Base-by-base conservation (phyloP, 2,797 vertebrate species). In the Acanthiza pusilla region DNA sequence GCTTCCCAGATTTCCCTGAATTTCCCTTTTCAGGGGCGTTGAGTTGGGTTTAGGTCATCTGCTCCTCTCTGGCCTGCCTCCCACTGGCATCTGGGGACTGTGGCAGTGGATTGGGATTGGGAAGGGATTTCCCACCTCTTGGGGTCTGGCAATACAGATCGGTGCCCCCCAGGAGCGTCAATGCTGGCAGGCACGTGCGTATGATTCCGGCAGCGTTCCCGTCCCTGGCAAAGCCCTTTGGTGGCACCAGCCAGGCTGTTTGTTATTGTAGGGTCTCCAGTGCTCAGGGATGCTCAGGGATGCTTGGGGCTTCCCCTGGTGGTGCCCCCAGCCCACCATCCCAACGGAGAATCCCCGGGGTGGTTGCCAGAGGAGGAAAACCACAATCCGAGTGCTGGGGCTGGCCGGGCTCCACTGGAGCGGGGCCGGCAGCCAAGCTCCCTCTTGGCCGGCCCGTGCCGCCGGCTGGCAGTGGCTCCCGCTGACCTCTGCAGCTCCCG, bases 101-200 rank as follows among this genome's bases (percentile, higher is more conserved):
- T 25, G 75, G 19, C 0, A 3, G 6, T 45, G 53, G 15, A 9
- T 51, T 42, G 48, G 82, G 48, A 16, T 2, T 0, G 1, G 48
- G 43, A 42, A 16, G 42, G 68, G 27, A 1, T 68, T 78, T 57
- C 8, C 60, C 26, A 1, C 43, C 34, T n/a, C 32, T 20, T 1
- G 30, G 80, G 34, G 13, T 32, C 9, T 1, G 11, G 25, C 0
- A 8, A 12, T 25, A n/a, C 2, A 7, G 22, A 17, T 23, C 0
- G 6, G 11, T 54, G n/a, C 53, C 75, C 58, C 36, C 45, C 73
- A 0, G 29, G 38, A 68, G 26, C 55, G 1, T 30, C 19, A 4
- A 0, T 75, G 67, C 45, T 12, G 13, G 1, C 3, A 3, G 13
- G 23, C 7, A 3, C 2, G 1, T 1, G 9, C 1, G 3, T 9